Percentiles rank a stretch among this genome's conserved stretches.
Evolutionary conservation across 2,888 invertebrate genomes (phyloP).

Genomic region (Aquatica leii): DNA sequence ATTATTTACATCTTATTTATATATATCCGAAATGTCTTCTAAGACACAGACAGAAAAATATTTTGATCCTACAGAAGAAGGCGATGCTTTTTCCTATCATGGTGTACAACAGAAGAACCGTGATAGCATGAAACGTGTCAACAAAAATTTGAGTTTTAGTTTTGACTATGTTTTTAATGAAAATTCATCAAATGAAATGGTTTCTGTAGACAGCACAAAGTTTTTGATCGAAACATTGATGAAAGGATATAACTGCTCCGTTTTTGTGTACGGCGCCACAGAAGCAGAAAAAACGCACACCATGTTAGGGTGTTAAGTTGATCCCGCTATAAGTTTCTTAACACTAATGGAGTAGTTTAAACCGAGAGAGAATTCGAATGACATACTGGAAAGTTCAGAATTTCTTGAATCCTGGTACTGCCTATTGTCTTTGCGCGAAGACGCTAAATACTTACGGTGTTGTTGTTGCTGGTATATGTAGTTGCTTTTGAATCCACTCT

Average conservation of each 20-base stretch:
- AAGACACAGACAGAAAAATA: no score
- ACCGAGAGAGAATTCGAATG: slow-evolving; percentile 77
- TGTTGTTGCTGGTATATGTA: no score
- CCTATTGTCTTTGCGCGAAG: no score
- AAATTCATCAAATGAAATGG: slow-evolving; percentile 73
- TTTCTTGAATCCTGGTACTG: no score
- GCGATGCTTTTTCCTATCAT: slow-evolving; percentile 82
- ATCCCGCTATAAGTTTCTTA: slow-evolving; percentile 87
- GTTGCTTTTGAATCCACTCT: no score
- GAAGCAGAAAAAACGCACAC: slow-evolving; percentile 96
- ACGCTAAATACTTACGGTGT: no score
- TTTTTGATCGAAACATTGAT: slow-evolving; percentile 70
- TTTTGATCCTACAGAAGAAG: slow-evolving; percentile 90
- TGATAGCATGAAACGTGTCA: slow-evolving; percentile 78
- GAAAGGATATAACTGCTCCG: slow-evolving; percentile 8
- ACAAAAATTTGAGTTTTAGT: slow-evolving; percentile 54
- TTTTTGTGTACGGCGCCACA: slow-evolving; percentile 81
- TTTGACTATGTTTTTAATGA: slow-evolving; percentile 85
- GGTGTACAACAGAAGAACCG: slow-evolving; percentile 80
- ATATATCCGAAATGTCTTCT: no score
- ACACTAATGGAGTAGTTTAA: slow-evolving; percentile 88
- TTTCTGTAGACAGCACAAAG: slow-evolving; percentile 83
- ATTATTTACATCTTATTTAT: no score
- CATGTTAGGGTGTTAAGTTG: slow-evolving; percentile 81
- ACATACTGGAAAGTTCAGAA: no score